Percentiles rank a stretch among this genome's conserved stretches.
Conservation (phyloP, 2,888 invertebrate species). For the Adelphocoris suturalis region DNA sequence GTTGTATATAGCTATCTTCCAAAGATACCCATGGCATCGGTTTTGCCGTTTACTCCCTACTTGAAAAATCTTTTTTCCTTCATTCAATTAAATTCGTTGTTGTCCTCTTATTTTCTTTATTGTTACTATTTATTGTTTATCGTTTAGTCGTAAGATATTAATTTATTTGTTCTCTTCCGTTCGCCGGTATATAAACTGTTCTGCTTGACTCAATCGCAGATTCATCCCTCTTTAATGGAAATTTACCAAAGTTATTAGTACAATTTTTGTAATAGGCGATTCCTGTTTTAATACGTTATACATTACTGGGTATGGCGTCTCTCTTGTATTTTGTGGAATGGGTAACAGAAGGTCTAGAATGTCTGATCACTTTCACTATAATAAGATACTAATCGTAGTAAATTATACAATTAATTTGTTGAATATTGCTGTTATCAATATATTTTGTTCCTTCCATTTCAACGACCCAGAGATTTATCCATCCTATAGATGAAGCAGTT, state of each 20-base stretch:
- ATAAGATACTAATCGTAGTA: too few species aligned
- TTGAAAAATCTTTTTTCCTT: constrained; percentile 17
- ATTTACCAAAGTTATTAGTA: constrained; percentile 51
- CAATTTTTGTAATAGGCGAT: background rate
- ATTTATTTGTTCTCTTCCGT: constrained; percentile 19
- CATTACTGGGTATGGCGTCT: too few species aligned
- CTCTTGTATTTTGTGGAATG: too few species aligned
- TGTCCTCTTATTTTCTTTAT: constrained; percentile 5
- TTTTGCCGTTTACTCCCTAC: constrained; percentile 25
- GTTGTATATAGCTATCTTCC: constrained; percentile 70
- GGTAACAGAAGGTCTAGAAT: too few species aligned
- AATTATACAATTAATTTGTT: too few species aligned
- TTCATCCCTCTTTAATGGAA: constrained; percentile 10
- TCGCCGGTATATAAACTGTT: background rate
- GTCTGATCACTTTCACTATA: too few species aligned
- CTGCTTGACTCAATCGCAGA: constrained; percentile 6
- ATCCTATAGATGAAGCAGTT: too few species aligned
- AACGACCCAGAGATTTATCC: too few species aligned
- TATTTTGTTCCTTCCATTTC: too few species aligned
- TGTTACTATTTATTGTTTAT: constrained; percentile 51
- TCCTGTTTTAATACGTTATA: background rate
- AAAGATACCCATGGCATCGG: constrained; percentile 59
- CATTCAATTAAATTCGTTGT: constrained; percentile 28
- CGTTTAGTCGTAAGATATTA: constrained; percentile 21
- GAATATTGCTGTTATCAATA: too few species aligned